Conservation (phyloP, 2,888 invertebrate species). For the Sphaerophoria taeniata region DNA sequence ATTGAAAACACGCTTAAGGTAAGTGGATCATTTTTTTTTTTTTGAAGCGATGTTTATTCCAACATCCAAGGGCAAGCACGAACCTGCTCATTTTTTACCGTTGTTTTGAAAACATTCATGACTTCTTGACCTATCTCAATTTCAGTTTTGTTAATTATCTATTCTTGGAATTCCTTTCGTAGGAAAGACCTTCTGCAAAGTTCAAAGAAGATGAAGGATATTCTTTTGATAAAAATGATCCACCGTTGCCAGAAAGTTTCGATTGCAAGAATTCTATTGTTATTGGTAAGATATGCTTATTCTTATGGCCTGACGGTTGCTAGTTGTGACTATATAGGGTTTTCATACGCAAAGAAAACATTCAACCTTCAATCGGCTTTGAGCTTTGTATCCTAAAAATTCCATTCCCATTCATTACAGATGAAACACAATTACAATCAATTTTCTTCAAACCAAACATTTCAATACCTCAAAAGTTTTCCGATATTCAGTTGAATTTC, state of each 20-base stretch:
- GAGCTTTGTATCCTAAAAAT: background rate
- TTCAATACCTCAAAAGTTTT: constrained; percentile 76
- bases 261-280: constrained; percentile 72
- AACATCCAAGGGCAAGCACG: background rate
- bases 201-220: background rate
- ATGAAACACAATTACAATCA: constrained; percentile 60
- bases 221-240: constrained; percentile 45
- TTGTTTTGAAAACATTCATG: too few relatives aligned
- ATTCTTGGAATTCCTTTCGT: constrained; percentile 9
- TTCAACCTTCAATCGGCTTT: too few relatives aligned
- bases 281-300: constrained; percentile 70
- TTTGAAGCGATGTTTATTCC: background rate
- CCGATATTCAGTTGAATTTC: constrained; percentile 78
- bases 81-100: background rate
- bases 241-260: constrained; percentile 73
- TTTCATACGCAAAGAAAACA: too few relatives aligned
- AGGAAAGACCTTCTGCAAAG: constrained; percentile 19
- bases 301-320: background rate
- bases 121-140: too few relatives aligned
- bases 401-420: constrained; percentile 38
- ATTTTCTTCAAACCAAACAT: constrained; percentile 68
- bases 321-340: too few relatives aligned
- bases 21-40: constrained; percentile 12
- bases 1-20: constrained; percentile 76
- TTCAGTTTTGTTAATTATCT: background rate